Conservation (phyloP, 2,797 vertebrate genomes). For the Sebastiscus tertius region DNA sequence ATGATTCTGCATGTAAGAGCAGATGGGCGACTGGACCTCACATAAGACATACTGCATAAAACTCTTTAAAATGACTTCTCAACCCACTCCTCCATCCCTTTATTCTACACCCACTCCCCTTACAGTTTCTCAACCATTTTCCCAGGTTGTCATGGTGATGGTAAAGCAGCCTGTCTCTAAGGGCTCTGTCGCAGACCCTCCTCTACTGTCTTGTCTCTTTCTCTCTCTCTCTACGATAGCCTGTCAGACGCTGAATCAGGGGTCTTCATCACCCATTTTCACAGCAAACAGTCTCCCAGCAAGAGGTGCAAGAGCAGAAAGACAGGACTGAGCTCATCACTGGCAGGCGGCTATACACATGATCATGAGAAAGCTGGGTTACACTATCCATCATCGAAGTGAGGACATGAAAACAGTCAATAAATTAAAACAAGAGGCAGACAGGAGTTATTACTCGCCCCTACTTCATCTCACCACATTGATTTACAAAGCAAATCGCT, state of each 20-base stretch:
- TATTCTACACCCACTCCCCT: slow-evolving; percentile 14
- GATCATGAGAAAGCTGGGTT: slow-evolving; percentile 24
- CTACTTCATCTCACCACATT: slow-evolving; percentile 8
- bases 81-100: slow-evolving; percentile 9
- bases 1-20: neutral
- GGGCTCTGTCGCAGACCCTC: slow-evolving; percentile 62
- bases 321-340: slow-evolving; percentile 27
- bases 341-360: neutral
- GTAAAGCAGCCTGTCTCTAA: slow-evolving; percentile 66
- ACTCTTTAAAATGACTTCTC: slow-evolving; percentile 51
- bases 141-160: slow-evolving; percentile 79
- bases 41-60: slow-evolving; percentile 1
- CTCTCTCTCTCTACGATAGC: neutral
- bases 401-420: slow-evolving; percentile 18
- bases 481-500: slow-evolving; percentile 38
- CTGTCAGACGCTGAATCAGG: slow-evolving; percentile 26
- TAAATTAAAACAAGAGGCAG: slow-evolving; percentile 17
- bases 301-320: slow-evolving; percentile 16
- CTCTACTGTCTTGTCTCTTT: slow-evolving; percentile 31
- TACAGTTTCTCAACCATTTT: slow-evolving; percentile 30
- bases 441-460: slow-evolving; percentile 14
- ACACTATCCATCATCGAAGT: slow-evolving; percentile 10
- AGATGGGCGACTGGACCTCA: neutral
- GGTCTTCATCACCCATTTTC: slow-evolving; percentile 50
- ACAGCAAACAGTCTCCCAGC: slow-evolving; percentile 31